These are phyloP conservation scores for Pteronotus mesoamericanus DNA, from an alignment of 2,797 vertebrate genomes.

Conservation along the genomic window DNA sequence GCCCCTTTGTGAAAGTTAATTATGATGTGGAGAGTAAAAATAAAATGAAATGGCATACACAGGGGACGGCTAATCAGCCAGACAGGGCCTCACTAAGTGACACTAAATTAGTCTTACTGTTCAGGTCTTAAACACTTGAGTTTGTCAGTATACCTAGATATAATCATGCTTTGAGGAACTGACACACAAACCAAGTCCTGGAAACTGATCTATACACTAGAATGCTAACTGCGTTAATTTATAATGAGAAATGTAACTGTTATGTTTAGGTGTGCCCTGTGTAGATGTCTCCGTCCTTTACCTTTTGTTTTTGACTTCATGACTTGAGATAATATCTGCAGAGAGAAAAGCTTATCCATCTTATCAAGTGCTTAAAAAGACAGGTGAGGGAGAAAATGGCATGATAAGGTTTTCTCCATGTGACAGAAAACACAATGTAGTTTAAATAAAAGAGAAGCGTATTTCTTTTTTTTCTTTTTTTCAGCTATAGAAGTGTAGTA, in stretches of 20 bases:
- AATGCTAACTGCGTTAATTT: neutral
- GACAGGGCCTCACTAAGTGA: neutral
- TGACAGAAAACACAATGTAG: neutral
- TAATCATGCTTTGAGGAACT: neutral
- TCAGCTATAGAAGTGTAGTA: neutral
- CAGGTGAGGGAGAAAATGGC: neutral
- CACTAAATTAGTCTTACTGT: neutral
- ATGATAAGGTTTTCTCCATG: neutral
- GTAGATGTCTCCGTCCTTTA: neutral
- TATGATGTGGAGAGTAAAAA: neutral
- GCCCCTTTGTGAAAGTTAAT: neutral
- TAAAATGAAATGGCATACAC: neutral
- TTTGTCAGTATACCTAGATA: neutral
- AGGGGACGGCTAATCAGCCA: neutral
- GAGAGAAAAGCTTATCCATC: neutral
- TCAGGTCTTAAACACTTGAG: neutral
- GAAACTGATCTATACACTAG: neutral
- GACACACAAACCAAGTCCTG: neutral
- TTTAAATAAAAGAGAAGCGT: neutral
- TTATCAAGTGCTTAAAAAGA: neutral
- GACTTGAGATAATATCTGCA: neutral
- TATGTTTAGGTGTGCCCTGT: neutral
- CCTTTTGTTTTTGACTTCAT: neutral
- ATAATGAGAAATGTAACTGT: neutral
- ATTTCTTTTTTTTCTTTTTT: neutral